These are phyloP conservation scores for Eupsilia transversa DNA, from an alignment of 2,888 invertebrate species.

Conservation along the genomic window DNA sequence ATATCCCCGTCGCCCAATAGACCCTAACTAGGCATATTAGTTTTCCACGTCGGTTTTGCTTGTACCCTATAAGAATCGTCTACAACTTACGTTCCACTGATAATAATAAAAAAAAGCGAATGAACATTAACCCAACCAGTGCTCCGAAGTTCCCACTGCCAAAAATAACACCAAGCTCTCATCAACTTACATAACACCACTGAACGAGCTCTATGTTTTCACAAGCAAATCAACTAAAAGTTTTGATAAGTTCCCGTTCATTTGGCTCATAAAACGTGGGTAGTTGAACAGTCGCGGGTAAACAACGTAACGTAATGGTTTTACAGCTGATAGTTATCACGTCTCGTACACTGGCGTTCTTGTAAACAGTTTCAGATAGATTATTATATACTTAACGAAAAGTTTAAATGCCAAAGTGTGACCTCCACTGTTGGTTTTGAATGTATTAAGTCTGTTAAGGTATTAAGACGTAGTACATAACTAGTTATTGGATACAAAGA, in stretches of 20 bases:
- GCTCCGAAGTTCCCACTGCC: background rate
- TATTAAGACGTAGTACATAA: too few relatives aligned
- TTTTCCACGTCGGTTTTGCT: background rate
- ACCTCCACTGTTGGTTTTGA: background rate
- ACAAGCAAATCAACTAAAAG: conserved; percentile 55
- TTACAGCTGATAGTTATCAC: conserved; percentile 56
- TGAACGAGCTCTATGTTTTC: conserved; percentile 35
- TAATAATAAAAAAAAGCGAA: background rate
- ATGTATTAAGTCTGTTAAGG: background rate
- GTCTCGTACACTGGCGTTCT: conserved; percentile 3
- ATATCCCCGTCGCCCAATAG: background rate
- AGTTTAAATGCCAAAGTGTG: background rate
- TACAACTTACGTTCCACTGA: background rate
- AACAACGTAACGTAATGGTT: conserved; percentile 66
- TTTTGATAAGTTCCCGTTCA: conserved; percentile 58
- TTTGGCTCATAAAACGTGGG: conserved; percentile 53
- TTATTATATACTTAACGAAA: background rate
- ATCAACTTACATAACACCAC: conserved; percentile 26
- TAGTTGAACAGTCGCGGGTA: conserved; percentile 53
- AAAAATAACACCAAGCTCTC: conserved; percentile 23
- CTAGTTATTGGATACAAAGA: background rate
- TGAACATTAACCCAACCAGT: background rate
- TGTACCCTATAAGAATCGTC: background rate
- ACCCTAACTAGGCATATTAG: background rate
- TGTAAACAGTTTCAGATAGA: conserved; percentile 37